These are phyloP conservation scores for Sclerodermus sp. DNA, from an alignment of 2,888 invertebrate species.

Conservation along the genomic window DNA sequence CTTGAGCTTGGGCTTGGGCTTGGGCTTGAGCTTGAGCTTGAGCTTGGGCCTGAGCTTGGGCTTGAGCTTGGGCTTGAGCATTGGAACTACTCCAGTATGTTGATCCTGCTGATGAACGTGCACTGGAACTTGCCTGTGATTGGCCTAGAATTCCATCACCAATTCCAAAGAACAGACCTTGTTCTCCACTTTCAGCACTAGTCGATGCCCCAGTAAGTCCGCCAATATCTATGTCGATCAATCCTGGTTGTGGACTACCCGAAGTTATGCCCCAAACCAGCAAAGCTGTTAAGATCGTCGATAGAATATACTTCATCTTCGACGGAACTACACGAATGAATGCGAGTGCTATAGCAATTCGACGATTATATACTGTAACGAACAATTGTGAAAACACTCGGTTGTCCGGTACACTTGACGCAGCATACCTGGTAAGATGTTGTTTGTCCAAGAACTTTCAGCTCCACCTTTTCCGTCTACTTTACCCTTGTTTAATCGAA, in stretches of 20 bases:
- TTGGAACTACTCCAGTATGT: not conserved
- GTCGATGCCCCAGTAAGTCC: not conserved
- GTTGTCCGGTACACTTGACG: too few species aligned
- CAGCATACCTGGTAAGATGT: too few species aligned
- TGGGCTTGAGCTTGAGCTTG: too few species aligned
- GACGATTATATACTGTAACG: conserved; percentile 16
- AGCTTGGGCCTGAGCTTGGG: too few species aligned
- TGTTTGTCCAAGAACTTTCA: too few species aligned
- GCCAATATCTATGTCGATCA: not conserved
- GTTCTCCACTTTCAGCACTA: not conserved
- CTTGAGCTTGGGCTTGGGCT: too few species aligned
- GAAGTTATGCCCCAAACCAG: not conserved
- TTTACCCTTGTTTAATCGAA: too few species aligned
- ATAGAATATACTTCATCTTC: not conserved
- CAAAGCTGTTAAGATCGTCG: not conserved
- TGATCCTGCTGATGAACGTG: not conserved
- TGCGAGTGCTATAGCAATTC: not conserved
- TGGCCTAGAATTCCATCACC: not conserved
- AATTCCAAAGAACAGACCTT: too few species aligned
- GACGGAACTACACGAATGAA: not conserved
- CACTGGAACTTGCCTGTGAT: not conserved
- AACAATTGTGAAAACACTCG: conserved; percentile 23
- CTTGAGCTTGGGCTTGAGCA: not conserved
- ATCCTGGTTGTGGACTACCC: not conserved
- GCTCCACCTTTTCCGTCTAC: too few species aligned